Conservation (phyloP, 2,113 vertebrate genomes). For the Vidua chalybeata region DNA sequence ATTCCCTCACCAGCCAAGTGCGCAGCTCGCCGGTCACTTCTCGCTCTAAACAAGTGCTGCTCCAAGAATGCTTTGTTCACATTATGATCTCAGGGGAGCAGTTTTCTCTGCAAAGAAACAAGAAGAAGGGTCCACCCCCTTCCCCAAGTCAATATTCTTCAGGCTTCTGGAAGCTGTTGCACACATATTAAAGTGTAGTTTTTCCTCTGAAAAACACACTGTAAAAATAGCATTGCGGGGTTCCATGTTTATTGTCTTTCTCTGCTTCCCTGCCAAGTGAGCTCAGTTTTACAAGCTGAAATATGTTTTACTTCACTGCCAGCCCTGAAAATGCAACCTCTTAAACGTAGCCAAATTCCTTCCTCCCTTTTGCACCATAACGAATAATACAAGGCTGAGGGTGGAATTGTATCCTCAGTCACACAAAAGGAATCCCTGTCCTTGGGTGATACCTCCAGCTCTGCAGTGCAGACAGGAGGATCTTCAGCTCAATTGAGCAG, state of each 20-base stretch:
- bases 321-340: conserved; percentile 16
- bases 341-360: not conserved
- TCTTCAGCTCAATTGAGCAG: not conserved
- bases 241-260: conserved; percentile 46
- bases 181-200: not conserved
- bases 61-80: not conserved
- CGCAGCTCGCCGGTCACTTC: not conserved
- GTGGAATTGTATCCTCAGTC: not conserved
- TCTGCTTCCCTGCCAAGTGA: conserved; percentile 3
- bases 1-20: not conserved
- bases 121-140: not conserved
- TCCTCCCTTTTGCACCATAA: not conserved
- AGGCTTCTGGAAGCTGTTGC: not conserved
- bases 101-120: not conserved
- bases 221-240: not conserved
- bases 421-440: not conserved
- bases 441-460: not conserved
- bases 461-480: not conserved
- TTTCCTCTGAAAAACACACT: not conserved
- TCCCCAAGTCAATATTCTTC: not conserved
- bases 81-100: not conserved
- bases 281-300: conserved; percentile 52
- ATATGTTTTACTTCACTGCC: conserved; percentile 28
- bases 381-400: not conserved
- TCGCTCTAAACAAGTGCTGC: fast-evolving